A percentile compares a stretch with the other conserved stretches of the same genome.
Conservation (phyloP, 2,888 invertebrate species). For the Scaptomyza flava region DNA sequence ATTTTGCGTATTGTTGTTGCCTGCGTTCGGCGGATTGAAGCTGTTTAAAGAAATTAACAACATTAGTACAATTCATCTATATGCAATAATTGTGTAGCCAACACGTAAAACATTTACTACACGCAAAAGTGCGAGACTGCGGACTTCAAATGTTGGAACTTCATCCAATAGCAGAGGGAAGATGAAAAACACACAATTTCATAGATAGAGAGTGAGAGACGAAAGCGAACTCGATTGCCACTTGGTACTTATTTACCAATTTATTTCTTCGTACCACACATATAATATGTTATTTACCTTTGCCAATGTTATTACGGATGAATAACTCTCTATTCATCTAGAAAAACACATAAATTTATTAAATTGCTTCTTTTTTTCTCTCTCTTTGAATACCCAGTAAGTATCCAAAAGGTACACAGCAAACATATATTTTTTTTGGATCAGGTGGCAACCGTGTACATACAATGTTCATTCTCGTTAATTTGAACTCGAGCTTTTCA, state of each 20-base stretch:
- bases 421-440: not conserved
- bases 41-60: conserved; percentile 51
- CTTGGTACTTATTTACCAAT: not conserved
- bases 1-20: conserved; percentile 55
- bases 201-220: conserved; percentile 1
- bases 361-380: no score
- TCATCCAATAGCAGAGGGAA: not conserved
- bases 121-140: not conserved
- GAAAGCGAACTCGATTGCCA: not conserved
- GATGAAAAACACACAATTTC: not conserved
- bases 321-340: no score
- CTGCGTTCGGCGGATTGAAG: conserved; percentile 77
- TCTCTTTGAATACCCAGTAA: no score
- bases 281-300: not conserved
- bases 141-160: not conserved
- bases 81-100: no score
- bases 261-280: not conserved
- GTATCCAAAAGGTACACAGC: no score
- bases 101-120: not conserved
- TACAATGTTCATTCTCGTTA: not conserved
- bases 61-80: conserved; percentile 7
- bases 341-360: no score
- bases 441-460: not conserved
- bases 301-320: not conserved
- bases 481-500: not conserved